Evolutionary conservation across 2,113 vertebrate species (phyloP).

Genomic region (Ptilonorhynchus violaceus): DNA sequence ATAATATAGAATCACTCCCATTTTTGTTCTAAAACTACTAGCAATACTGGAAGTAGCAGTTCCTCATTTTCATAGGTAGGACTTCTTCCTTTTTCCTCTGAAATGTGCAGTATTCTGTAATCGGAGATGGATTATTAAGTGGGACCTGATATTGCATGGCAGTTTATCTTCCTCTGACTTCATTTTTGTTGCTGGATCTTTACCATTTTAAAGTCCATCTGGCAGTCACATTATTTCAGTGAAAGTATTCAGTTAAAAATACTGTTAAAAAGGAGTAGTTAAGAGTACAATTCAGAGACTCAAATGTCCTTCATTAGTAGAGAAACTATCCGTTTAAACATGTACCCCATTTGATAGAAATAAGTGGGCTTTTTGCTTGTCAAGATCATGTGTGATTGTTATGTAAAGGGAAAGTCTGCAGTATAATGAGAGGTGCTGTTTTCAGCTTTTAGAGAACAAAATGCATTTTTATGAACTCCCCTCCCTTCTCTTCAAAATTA

Average conservation of each 20-base stretch:
- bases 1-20: neutral
- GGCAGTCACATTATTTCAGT: neutral
- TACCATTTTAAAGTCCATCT: neutral
- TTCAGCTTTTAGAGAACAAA: neutral
- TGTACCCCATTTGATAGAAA: neutral
- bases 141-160: neutral
- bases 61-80: neutral
- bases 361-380: neutral
- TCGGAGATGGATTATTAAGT: neutral
- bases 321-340: neutral
- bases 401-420: neutral
- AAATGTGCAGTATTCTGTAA: neutral
- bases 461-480: neutral
- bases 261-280: neutral
- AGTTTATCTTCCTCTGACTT: neutral
- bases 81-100: neutral
- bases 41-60: neutral
- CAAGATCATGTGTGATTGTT: neutral
- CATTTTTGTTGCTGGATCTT: neutral
- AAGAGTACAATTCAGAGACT: neutral
- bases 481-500: neutral
- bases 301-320: neutral
- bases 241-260: neutral
- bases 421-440: neutral
- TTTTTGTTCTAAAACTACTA: neutral